Base-by-base conservation (phyloP, 2,113 vertebrate species). In the Calcarius ornatus region DNA sequence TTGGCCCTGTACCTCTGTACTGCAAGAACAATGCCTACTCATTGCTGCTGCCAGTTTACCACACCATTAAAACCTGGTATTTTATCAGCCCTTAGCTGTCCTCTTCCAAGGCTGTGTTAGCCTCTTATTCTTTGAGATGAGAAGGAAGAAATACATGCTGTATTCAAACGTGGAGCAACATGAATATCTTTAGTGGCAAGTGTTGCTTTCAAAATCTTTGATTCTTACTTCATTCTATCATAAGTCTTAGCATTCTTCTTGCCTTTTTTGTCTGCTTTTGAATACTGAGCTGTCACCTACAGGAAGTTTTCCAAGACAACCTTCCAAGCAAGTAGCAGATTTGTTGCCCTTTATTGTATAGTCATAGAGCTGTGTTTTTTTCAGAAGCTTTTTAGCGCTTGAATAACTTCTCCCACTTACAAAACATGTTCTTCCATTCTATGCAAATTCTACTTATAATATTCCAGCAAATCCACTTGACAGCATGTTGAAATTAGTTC, bases 381-480 rank as follows among this genome's bases (percentile, higher is more conserved):
- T 48, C 28, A 64, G 38, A 70, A 82, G 22, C 45, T 6, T 92
- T 85, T 88, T 77, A 85, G 54, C 35, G 38, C 30, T 84, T 57
- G 35, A 91, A 43, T 75, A 81, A 59, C 48, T 81, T 94, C 18
- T 57, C 21, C 53, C 14, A 64, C 37, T 85, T 78, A 63, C 2
- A 82, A 79, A 87, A 64, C 35, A 68, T 51, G 23, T 69, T 81
- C 13, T 83, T 30, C n/a, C 12, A n/a, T 87, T 93, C 53, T 72
- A 38, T 61, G 40, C 23, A 79, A 95, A 59, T 72, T 81, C 40
- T 88, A 30, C 12, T 43, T 42, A 37, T 48, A 43, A 42, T 86
- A 76, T 92, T 72, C 25, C 31, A 65, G 71, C 11, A 28, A 72
- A 50, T 63, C 48, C 70, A 91, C 30, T 85, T 88, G 86, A 72